Conservation (phyloP, 2,888 invertebrate genomes). For the Tineola bisselliella region DNA sequence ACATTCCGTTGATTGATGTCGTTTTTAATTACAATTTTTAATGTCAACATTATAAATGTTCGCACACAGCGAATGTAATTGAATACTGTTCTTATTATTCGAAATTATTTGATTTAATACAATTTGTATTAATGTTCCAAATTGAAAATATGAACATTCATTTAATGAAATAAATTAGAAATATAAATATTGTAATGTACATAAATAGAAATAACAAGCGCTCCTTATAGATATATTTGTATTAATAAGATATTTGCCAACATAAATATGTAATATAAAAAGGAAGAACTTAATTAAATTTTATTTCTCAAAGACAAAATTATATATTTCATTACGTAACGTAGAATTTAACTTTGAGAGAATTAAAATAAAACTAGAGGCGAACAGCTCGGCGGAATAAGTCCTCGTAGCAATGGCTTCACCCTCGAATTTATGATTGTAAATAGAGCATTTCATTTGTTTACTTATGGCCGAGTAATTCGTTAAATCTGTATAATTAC, state of each 20-base stretch:
- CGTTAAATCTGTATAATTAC: slow-evolving; percentile 67
- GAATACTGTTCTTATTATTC: too few relatives aligned
- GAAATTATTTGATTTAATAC: too few relatives aligned
- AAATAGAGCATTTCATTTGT: slow-evolving; percentile 61
- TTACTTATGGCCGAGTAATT: slow-evolving; percentile 67
- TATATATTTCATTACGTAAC: slow-evolving; percentile 1
- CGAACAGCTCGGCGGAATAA: background rate
- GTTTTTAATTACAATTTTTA: slow-evolving; percentile 49
- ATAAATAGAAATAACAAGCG: too few relatives aligned
- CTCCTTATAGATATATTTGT: too few relatives aligned
- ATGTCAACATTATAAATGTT: slow-evolving; percentile 51
- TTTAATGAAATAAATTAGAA: slow-evolving; percentile 4
- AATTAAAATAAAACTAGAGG: slow-evolving; percentile 10
- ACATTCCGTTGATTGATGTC: slow-evolving; percentile 41
- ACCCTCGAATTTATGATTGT: slow-evolving; percentile 53
- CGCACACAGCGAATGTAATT: background rate
- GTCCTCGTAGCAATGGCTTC: slow-evolving; percentile 14
- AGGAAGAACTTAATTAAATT: background rate
- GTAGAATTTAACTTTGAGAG: background rate
- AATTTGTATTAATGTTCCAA: background rate
- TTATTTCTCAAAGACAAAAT: background rate
- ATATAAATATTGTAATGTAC: too few relatives aligned
- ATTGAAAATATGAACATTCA: slow-evolving; percentile 12
- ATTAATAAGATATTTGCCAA: too few relatives aligned
- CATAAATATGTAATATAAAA: too few relatives aligned